Conservation (phyloP, 53 echinoderm and acorn worm genomes). For the Patiria pectinifera region DNA sequence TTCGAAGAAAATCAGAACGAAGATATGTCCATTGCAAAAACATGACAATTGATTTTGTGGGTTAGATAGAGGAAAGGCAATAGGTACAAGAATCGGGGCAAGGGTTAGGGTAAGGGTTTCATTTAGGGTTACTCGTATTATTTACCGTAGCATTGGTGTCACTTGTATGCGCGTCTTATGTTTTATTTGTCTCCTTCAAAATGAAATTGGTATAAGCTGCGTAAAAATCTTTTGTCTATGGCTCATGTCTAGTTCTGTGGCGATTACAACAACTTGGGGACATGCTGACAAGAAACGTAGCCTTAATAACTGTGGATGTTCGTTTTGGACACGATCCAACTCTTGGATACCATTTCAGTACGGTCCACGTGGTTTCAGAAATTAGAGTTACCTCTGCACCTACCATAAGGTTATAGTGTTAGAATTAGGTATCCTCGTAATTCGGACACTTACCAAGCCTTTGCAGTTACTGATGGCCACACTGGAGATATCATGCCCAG, state of each 20-base stretch:
- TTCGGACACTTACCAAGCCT: constrained; percentile 88
- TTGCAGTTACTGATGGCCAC: constrained; percentile 94
- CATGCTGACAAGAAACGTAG: no score
- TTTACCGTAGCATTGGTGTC: no score
- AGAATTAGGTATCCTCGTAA: not conserved
- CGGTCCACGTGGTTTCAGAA: no score
- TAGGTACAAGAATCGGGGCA: not conserved
- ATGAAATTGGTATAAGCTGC: no score
- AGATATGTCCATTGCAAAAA: not conserved
- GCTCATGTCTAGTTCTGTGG: no score
- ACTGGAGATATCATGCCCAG: constrained; percentile 77
- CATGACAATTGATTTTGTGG: not conserved
- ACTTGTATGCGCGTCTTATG: no score
- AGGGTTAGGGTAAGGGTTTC: not conserved
- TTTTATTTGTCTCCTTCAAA: no score
- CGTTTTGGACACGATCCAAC: not conserved
- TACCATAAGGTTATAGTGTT: not conserved
- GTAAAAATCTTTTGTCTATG: no score
- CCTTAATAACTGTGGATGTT: not conserved
- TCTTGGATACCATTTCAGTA: not conserved
- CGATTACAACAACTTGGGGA: no score
- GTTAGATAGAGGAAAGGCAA: not conserved
- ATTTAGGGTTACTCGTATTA: not conserved
- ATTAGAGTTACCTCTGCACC: no score
- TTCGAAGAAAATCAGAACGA: not conserved